phyloP scores from a whole-genome alignment of 2,113 vertebrate species.

The Dipodomys stephensi region DNA sequence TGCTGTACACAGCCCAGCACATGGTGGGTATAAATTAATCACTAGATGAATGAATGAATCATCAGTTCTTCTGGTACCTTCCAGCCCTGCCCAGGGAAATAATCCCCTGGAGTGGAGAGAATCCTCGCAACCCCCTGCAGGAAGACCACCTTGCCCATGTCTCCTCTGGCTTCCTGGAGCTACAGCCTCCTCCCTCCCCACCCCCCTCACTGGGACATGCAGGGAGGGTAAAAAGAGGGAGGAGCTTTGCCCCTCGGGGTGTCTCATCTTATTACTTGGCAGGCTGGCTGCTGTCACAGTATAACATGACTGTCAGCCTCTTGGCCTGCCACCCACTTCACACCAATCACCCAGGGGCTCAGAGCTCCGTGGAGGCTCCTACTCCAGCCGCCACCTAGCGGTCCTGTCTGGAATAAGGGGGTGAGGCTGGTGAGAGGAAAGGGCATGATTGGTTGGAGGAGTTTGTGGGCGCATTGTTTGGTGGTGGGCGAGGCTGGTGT shows the following conservation, averaged over 20 bases:
- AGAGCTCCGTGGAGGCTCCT: accelerated
- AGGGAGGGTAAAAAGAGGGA: too few species aligned
- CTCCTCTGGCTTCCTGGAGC: not conserved
- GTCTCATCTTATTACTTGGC: not conserved
- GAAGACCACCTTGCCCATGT: not conserved
- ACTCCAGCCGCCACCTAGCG: not conserved
- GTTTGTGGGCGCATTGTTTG: accelerated
- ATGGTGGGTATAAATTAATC: not conserved
- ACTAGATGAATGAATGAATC: not conserved
- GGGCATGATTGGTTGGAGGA: not conserved
- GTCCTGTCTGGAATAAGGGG: not conserved
- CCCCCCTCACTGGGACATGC: not conserved
- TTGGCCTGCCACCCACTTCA: not conserved
- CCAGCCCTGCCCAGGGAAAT: not conserved
- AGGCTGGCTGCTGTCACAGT: not conserved
- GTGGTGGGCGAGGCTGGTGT: not conserved
- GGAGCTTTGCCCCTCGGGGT: not conserved
- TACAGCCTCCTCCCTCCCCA: not conserved
- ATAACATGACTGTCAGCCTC: not conserved
- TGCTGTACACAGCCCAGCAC: not conserved
- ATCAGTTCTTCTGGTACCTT: not conserved
- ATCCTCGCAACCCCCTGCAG: not conserved
- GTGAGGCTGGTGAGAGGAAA: too few species aligned
- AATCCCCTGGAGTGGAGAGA: not conserved
- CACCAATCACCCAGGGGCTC: accelerated